Conservation (phyloP, 2,888 invertebrate genomes). For the Acanthacorydalis orientalis region DNA sequence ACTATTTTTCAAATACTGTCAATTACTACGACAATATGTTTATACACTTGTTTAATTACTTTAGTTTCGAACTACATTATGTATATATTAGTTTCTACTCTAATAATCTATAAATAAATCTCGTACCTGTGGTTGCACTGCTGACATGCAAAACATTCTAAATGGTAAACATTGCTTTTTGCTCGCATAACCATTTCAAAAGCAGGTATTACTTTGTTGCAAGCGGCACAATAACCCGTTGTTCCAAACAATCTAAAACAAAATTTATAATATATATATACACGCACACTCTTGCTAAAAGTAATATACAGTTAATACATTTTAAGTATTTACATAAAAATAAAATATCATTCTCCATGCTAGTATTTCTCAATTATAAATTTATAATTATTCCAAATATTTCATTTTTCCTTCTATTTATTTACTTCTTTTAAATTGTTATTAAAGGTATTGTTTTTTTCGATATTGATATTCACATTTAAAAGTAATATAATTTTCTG, state of each 20-base stretch:
- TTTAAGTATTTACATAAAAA: no score
- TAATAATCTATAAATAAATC: neutral
- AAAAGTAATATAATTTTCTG: no score
- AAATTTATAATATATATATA: conserved; percentile 3
- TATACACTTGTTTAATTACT: neutral
- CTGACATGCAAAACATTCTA: conserved; percentile 89
- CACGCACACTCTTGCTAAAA: neutral
- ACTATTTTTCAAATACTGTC: no score
- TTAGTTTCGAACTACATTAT: neutral
- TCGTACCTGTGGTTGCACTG: conserved; percentile 83
- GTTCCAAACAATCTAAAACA: conserved; percentile 67
- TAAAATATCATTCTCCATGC: no score
- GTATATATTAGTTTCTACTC: neutral
- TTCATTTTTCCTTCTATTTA: no score
- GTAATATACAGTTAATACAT: no score
- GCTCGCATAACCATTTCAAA: conserved; percentile 95
- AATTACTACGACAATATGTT: no score
- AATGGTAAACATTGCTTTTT: conserved; percentile 80
- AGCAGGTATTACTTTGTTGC: conserved; percentile 83
- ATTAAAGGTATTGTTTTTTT: no score
- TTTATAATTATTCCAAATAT: no score
- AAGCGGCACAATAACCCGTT: conserved; percentile 81
- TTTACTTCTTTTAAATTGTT: no score
- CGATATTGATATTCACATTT: no score
- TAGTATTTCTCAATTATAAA: no score